Evolutionary conservation across 2,888 invertebrate species (phyloP), one percentile per base, ranked within the genome.

Genomic region (Pyrrhia umbra): DNA sequence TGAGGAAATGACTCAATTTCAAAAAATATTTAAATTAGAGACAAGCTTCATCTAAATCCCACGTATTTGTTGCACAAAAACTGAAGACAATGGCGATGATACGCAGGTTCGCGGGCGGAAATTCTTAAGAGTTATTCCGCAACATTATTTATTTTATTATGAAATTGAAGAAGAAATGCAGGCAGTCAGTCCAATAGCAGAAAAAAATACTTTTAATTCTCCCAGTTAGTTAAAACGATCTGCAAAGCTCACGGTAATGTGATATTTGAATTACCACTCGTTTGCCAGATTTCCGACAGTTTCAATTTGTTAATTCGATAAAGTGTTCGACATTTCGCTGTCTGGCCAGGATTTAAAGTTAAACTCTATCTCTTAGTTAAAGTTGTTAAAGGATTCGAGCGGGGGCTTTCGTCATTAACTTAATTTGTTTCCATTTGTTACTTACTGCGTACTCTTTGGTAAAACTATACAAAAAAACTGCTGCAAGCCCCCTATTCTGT

Each of bases 1-100:
- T 40, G 27, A 56, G 49, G 42, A 54, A 40, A 37, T 42, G 0
- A 30, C 51, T 43, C 30, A 30, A 46, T 51, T 55, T n/a, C 55
- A 50, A 57, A 42, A 18, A 34, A 55, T 43, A 39, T 63, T 70
- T 75, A 8, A 60, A 75, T 56, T 46, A 46, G 20, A 66, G 51
- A 34, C 13, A 9, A 46, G n/a, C 49, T 73, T 68, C 42, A 64
- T 66, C 56, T 59, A 55, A 80, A 75, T 72, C 66, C 73, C 54
- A 71, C 27, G 25, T 25, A 15, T 55, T 64, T 61, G 47, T 43
- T 66, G 46, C 37, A 65, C 63, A 81, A 82, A 82, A 85, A 80
- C 60, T 58, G 21, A 60, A 75, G 81, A 85, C 83, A 85, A 85
- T 81, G 60, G 78, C 58, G 27, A 46, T 52, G 70, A 37, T 58